A percentile compares a stretch with the other conserved stretches of the same genome.
These are phyloP conservation scores for Tetanocera ferruginea DNA, from an alignment of 2,888 invertebrate genomes.

Conservation along the genomic window DNA sequence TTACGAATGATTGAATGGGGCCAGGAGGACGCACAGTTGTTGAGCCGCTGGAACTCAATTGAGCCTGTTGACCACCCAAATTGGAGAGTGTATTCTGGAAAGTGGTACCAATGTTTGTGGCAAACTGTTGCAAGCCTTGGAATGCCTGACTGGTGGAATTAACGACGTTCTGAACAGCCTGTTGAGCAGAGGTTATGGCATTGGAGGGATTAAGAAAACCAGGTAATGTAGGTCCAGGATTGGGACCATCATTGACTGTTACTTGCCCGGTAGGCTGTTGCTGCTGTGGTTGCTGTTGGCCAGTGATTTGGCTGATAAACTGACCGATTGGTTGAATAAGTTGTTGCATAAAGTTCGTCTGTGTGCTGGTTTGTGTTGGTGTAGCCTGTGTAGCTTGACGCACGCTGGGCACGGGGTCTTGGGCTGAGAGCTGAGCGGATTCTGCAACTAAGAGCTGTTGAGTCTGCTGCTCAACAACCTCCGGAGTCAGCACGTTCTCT, in stretches of 20 bases:
- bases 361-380: constrained; percentile 58
- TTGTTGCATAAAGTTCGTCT: constrained; percentile 62
- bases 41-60: constrained; percentile 44
- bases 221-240: constrained; percentile 58
- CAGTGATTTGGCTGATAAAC: constrained; percentile 60
- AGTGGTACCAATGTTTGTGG: constrained; percentile 59
- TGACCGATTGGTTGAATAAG: constrained; percentile 65
- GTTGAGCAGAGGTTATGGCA: constrained; percentile 58
- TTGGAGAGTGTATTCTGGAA: constrained; percentile 62
- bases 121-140: constrained; percentile 63
- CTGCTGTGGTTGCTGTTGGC: constrained; percentile 45
- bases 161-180: constrained; percentile 58
- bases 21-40: constrained; percentile 64
- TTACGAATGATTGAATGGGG: constrained; percentile 64
- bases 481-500: not conserved
- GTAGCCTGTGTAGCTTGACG: constrained; percentile 64
- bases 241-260: constrained; percentile 49
- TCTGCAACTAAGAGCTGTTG: constrained; percentile 20
- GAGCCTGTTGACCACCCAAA: constrained; percentile 52
- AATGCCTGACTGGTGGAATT: constrained; percentile 61
- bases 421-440: not conserved
- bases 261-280: constrained; percentile 35
- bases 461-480: not conserved
- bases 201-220: constrained; percentile 58
- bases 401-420: constrained; percentile 45